These are phyloP conservation scores for Drosophila pseudotakahashii DNA, from an alignment of 2,888 invertebrate species.

Conservation along the genomic window DNA sequence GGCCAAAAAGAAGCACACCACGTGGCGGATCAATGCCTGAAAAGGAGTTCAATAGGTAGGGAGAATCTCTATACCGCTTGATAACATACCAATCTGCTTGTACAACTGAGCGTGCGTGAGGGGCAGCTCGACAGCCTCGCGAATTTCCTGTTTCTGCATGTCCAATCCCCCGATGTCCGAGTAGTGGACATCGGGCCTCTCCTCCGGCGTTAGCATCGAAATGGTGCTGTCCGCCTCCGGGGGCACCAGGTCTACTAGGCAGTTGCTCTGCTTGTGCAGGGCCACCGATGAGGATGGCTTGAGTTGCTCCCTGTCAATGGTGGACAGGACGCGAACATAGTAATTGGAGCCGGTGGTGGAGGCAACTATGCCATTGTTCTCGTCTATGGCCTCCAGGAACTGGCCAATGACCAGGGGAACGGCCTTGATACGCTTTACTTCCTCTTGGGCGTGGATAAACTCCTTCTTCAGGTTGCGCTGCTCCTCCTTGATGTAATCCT, in stretches of 20 bases:
- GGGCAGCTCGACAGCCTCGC: conserved; percentile 99
- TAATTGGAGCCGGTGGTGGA: conserved; percentile 96
- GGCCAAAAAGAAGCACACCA: conserved; percentile 99
- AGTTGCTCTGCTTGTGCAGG: conserved; percentile 99
- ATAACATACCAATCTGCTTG: conserved; percentile 93
- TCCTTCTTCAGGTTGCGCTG: conserved; percentile 99
- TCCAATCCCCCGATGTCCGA: conserved; percentile 99
- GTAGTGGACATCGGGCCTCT: conserved; percentile 98
- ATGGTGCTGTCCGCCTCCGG: conserved; percentile 99
- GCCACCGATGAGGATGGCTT: conserved; percentile 99
- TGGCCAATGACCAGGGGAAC: conserved; percentile 99
- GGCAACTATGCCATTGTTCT: conserved; percentile 99
- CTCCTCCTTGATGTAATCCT: conserved; percentile 99
- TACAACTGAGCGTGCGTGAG: conserved; percentile 99
- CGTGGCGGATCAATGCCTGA: conserved; percentile 96
- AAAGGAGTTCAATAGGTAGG: not conserved
- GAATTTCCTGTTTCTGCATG: conserved; percentile 99
- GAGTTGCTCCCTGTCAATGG: conserved; percentile 97
- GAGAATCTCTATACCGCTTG: rapidly evolving
- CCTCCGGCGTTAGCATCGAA: conserved; percentile 98
- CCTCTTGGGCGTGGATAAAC: conserved; percentile 98
- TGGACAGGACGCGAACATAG: conserved; percentile 88
- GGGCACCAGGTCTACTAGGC: conserved; percentile 98
- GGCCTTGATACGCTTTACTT: conserved; percentile 99
- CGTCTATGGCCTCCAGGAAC: conserved; percentile 99